phyloP scores from a whole-genome alignment of 2,888 invertebrate genomes.

The Machimus rusticus region DNA sequence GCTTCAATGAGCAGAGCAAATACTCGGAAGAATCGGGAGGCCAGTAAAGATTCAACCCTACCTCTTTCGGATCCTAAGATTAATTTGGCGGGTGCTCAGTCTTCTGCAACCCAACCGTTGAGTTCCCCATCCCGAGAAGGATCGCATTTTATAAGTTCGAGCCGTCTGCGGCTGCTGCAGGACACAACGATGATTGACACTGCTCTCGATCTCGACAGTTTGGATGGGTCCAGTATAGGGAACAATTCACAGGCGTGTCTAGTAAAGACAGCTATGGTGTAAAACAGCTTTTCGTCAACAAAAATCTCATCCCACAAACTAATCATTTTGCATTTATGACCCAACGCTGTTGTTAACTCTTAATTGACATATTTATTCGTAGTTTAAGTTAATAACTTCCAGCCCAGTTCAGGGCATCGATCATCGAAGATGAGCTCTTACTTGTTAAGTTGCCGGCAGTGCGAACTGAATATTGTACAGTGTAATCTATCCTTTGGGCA shows the following conservation, averaged over 20 bases:
- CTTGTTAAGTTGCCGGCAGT: conserved; percentile 2
- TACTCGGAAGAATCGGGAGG: background rate
- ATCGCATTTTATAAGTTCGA: conserved; percentile 70
- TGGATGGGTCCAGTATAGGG: conserved; percentile 77
- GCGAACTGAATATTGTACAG: conserved; percentile 20
- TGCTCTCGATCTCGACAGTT: conserved; percentile 85
- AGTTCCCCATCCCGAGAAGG: conserved; percentile 47
- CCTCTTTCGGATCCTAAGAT: background rate
- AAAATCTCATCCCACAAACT: conserved; percentile 1
- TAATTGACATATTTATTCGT: conserved; percentile 23
- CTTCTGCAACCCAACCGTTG: background rate
- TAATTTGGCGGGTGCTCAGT: conserved; percentile 36
- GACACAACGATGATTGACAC: conserved; percentile 93
- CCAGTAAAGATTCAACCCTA: conserved; percentile 45
- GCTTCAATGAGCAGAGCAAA: conserved; percentile 12
- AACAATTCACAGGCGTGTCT: conserved; percentile 73
- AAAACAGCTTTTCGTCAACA: conserved; percentile 38
- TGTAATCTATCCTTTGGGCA: conserved; percentile 19
- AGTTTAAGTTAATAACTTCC: background rate
- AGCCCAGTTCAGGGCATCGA: background rate
- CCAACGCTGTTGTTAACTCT: conserved; percentile 21
- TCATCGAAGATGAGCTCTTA: background rate
- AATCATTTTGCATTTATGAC: conserved; percentile 16
- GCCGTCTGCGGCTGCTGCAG: conserved; percentile 78
- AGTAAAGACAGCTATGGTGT: conserved; percentile 67